Base-by-base conservation (phyloP, 2,888 invertebrate species). In the Limnephilus auricula region DNA sequence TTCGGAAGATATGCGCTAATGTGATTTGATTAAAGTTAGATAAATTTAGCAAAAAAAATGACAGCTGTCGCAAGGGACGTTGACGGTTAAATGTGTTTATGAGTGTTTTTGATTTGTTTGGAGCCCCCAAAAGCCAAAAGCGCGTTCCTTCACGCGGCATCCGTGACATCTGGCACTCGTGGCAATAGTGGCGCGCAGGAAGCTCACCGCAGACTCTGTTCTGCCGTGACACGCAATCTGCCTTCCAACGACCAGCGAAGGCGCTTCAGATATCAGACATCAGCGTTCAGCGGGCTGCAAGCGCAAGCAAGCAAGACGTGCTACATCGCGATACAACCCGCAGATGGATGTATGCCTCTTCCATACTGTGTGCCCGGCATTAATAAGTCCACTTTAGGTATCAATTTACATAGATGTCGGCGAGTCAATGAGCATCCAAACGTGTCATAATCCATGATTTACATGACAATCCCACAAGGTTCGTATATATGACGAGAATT, bases 201-300 rank as follows among this genome's bases (percentile, higher is more conserved):
- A 80, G 80, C 80, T 31, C 31, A 32, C 31, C 80, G 30, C 15
- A 80, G 80, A 65, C 80, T 80, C 31, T 80, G 31, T 9, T 31
- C 80, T 80, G 80, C 31, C 31, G 31, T 31, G 80, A 80, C 80
- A 80, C 80, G 80, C 80, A 30, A 80, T 32, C 80, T 80, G 80
- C 80, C 31, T 80, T 5, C 18, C 18, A 80, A 80, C 80, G 31
- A 80, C 31, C 80, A 31, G 31, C 32, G 80, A 80, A 31, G 15
- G 32, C 32, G 31, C 31, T 79, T 32, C 80, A 25, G 40, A 40
- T 12, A 40, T 40, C 40, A 12, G 40, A 40, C 40, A 40, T 40
- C 40, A 12, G 45, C 45, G 15, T 2, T 13, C 45, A 45, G 65
- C 80, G 80, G 32, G 80, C 32, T 80, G 80, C 30, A 13, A 25